Base-by-base conservation (phyloP, 2,888 invertebrate species). In the Cephus nigrinus region DNA sequence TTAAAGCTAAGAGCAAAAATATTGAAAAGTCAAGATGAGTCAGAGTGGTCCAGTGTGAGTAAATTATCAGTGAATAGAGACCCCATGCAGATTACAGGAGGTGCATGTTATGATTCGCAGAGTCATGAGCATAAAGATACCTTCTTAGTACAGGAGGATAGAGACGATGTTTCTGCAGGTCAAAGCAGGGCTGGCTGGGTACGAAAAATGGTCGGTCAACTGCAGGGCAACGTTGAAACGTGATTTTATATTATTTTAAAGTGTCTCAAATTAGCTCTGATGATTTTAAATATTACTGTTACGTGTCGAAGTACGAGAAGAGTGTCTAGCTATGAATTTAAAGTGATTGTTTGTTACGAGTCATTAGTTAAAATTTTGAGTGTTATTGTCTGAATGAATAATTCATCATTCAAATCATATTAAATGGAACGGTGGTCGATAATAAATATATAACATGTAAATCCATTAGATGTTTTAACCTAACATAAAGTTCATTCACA, bases 121-220 rank as follows among this genome's bases (percentile, higher is more conserved):
- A 33, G 4, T 5, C 12, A 71, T 71, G 71, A 71, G 33, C 12
- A 71, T 31, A 71, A 71, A 2, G 71, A 71, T 32, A 23, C 31
- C 31, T 33, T 33, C 12, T 71, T 33, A 33, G 11, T 33, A 33
- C 31, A 71, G 31, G 85, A 86, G 9, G 88, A 88, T 2, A 86
- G 82, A 11, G 89, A 88, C 15, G 91, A 91, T 73, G 86, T 91
- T 40, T 91, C 91, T 3, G 89, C 88, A 1, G 91, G 91, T 0
- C 91, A 91, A 76, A 91, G 91, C 82, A 90, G 90, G 76, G 89
- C 89, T 1, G 91, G 91, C 9, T 91, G 91, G 91, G 91, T 91
- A 0, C 85, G 88, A 33, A 91, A 88, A 82, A 91, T 91, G 80
- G 91, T 91, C 12, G 90, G 90, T 33, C 91, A 91, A 78, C 79